Evolutionary conservation across 1,140 invertebrate genomes (phyloP), one percentile per base, ranked within the genome.

Genomic region (Amyelois transitella): DNA sequence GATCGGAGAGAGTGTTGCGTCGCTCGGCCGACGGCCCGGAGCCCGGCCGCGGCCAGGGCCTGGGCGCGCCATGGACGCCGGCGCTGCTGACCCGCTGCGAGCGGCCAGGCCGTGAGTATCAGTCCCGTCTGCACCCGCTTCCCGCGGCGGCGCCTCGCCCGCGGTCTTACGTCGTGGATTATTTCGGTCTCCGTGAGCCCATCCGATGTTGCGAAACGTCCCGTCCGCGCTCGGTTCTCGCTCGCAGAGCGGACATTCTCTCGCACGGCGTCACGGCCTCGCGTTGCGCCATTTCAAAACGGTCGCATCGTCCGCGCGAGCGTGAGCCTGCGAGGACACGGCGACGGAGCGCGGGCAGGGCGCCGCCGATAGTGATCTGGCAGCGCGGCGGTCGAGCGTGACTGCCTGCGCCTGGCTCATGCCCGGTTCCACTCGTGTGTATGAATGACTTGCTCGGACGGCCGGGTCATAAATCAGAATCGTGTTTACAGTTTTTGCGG

Each of bases 211-310:
- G 83, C 83, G 81, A 86, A 86, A 83, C 78, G 69, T 62, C 55
- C 62, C 66, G 69, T 72, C 64, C 71, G 73, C 69, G 66, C 70
- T 75, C 73, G 64, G 67, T 75, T 74, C 75, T 74, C 76, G 69
- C 64, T 75, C 68, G 66, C n/a, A n/a, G 74, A 69, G 73, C 73
- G 72, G 73, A 82, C 79, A 79, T 83, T 86, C 82, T 86, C 67
- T 66, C 76, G 72, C 72, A 66, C 75, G 72, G 77, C 81, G 81
- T 84, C 78, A 84, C 78, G 82, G 82, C 82, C 82, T 82, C 62
- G 66, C 78, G 83, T 82, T 86, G 80, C 83, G 83, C 83, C 83
- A 86, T 86, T 84, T 77, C 79, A 75, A 79, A 85, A 73, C 77
- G 77, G 72, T 75, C 77, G 75, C 74, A 72, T 80, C 77, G 78